Evolutionary conservation across 2,888 invertebrate species (phyloP).

Genomic region (Amiota communis): DNA sequence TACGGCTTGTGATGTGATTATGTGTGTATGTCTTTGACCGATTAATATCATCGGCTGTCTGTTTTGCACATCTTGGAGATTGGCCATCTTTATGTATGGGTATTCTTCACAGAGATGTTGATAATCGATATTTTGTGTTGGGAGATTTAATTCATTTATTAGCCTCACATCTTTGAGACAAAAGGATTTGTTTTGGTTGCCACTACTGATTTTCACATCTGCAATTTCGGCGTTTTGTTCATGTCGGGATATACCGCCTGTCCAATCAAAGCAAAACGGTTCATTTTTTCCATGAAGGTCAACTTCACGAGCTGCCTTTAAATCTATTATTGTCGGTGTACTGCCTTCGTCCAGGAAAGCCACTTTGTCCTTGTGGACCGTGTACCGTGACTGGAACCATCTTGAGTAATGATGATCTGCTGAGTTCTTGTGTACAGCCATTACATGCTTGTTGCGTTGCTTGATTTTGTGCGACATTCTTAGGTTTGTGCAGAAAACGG

Average conservation of each 20-base stretch:
- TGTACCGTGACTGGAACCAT: conserved; percentile 19
- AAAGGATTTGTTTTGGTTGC: conserved; percentile 5
- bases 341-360: conserved; percentile 27
- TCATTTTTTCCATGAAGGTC: conserved; percentile 12
- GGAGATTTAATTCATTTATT: conserved; percentile 3
- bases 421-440: conserved; percentile 17
- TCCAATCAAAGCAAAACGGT: conserved; percentile 32
- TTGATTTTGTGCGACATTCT: neutral
- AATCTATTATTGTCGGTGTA: conserved; percentile 30
- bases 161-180: neutral
- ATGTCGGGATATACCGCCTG: conserved; percentile 28
- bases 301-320: neutral
- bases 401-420: too few relatives aligned
- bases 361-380: conserved; percentile 22
- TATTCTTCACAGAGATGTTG: conserved; percentile 14
- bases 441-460: neutral
- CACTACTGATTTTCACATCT: too few relatives aligned
- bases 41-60: conserved; percentile 29
- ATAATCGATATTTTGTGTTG: conserved; percentile 9
- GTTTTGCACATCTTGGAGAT: neutral
- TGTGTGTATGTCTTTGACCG: conserved; percentile 30
- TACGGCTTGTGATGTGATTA: too few relatives aligned
- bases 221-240: conserved; percentile 29
- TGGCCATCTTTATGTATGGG: conserved; percentile 12
- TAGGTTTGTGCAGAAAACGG: conserved; percentile 13